phyloP scores from a whole-genome alignment of 2,888 invertebrate genomes.

The Choreutis nemorana region DNA sequence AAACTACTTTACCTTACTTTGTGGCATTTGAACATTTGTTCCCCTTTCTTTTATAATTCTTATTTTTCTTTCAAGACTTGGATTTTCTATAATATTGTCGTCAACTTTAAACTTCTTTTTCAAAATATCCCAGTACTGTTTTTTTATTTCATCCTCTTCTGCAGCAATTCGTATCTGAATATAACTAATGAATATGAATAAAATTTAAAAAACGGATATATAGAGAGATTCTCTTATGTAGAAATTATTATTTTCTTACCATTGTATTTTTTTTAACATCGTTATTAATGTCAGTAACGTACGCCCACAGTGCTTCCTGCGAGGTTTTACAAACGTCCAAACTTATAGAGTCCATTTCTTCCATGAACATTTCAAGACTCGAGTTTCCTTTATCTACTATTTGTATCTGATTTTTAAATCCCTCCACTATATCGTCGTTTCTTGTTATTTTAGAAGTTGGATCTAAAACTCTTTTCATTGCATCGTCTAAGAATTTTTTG shows the following conservation, averaged over 20 bases:
- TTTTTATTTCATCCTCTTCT: constrained; percentile 55
- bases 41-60: constrained; percentile 51
- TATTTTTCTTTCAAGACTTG: constrained; percentile 35
- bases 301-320: constrained; percentile 49
- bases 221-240: background rate
- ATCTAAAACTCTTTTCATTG: constrained; percentile 45
- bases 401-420: constrained; percentile 35
- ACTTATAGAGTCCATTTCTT: constrained; percentile 51
- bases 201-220: background rate
- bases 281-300: constrained; percentile 46
- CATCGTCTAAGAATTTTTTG: constrained; percentile 46
- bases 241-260: too few relatives aligned
- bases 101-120: constrained; percentile 42
- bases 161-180: constrained; percentile 43
- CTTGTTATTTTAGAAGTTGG: constrained; percentile 32
- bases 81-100: constrained; percentile 20
- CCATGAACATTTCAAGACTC: constrained; percentile 41
- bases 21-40: constrained; percentile 52
- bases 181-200: background rate
- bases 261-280: constrained; percentile 49
- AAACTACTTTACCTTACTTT: constrained; percentile 40
- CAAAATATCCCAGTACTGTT: constrained; percentile 48
- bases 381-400: constrained; percentile 35
- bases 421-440: constrained; percentile 28
- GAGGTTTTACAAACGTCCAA: constrained; percentile 51